A percentile compares a stretch with the other conserved stretches of the same genome.
These are phyloP conservation scores for Halichoeres trimaculatus DNA, from an alignment of 2,113 vertebrate genomes.

Conservation along the genomic window DNA sequence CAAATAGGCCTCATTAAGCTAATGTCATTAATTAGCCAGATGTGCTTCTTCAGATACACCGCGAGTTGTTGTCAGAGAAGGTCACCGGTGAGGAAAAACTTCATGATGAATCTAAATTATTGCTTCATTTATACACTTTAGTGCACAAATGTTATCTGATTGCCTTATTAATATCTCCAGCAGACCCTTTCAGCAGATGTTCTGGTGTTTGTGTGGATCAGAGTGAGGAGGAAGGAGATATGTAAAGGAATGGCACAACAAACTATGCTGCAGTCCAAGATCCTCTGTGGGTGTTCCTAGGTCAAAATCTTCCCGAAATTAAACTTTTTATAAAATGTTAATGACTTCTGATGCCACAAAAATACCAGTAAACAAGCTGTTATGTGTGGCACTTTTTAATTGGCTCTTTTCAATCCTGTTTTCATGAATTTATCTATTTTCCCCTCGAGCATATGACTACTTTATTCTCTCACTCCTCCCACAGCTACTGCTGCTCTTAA, in stretches of 20 bases:
- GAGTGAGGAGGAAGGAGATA: background rate
- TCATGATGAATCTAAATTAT: slow-evolving; percentile 48
- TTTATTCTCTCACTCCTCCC: slow-evolving; percentile 5
- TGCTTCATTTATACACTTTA: slow-evolving; percentile 48
- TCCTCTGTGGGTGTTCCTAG: background rate
- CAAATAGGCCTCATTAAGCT: slow-evolving; percentile 79
- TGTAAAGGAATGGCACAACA: background rate
- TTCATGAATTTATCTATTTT: background rate
- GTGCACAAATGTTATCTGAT: slow-evolving; percentile 40
- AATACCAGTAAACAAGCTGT: no score
- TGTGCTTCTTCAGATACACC: slow-evolving; percentile 59
- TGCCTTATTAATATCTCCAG: slow-evolving; percentile 10
- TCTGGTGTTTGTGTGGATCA: slow-evolving; percentile 8
- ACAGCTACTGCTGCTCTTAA: background rate
- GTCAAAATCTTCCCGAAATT: no score
- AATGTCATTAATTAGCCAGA: slow-evolving; percentile 82
- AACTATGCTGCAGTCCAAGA: background rate
- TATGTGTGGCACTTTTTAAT: no score
- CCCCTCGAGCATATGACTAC: background rate
- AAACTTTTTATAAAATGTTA: no score
- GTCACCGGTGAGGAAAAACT: slow-evolving; percentile 63
- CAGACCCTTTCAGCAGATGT: slow-evolving; percentile 7
- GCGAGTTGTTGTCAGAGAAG: slow-evolving; percentile 63
- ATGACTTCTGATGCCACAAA: no score
- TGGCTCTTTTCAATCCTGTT: no score